These are phyloP conservation scores for Melinaea marsaeus DNA, from an alignment of 2,888 invertebrate species.

Conservation along the genomic window DNA sequence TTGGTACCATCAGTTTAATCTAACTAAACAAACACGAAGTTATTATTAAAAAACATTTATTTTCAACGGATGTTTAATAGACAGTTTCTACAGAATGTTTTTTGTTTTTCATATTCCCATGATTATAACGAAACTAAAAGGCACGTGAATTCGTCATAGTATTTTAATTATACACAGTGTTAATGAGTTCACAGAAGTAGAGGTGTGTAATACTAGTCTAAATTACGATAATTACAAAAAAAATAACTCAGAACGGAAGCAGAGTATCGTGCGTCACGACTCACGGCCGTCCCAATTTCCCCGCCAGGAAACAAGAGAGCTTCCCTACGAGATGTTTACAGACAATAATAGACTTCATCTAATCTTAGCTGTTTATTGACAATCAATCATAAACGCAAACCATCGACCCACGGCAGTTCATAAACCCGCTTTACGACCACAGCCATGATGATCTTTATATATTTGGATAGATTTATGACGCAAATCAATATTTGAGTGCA, in stretches of 20 bases:
- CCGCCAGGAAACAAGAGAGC: constrained; percentile 71
- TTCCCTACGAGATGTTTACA: constrained; percentile 69
- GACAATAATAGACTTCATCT: constrained; percentile 71
- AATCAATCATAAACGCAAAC: constrained; percentile 45
- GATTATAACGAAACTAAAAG: too few relatives aligned
- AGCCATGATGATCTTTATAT: not conserved
- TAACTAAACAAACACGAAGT: too few relatives aligned
- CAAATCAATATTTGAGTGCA: constrained; percentile 1
- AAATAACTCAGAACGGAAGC: constrained; percentile 60
- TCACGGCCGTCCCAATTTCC: constrained; percentile 70
- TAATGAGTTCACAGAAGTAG: constrained; percentile 18
- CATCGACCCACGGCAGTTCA: constrained; percentile 27
- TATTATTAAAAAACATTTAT: too few relatives aligned
- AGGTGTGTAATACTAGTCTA: constrained; percentile 31
- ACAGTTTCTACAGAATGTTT: too few relatives aligned
- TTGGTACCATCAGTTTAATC: too few relatives aligned
- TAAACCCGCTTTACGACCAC: constrained; percentile 21
- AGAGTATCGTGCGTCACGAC: constrained; percentile 62
- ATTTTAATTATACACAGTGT: not conserved
- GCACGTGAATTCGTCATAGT: too few relatives aligned
- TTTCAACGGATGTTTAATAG: too few relatives aligned
- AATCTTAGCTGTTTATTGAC: constrained; percentile 42
- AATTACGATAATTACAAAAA: constrained; percentile 43
- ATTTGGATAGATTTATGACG: not conserved
- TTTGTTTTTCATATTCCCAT: too few relatives aligned